Percentiles rank a stretch among this genome's conserved stretches.
Evolutionary conservation across 2,888 invertebrate species (phyloP).

Genomic region (Lumbricus terrestris): DNA sequence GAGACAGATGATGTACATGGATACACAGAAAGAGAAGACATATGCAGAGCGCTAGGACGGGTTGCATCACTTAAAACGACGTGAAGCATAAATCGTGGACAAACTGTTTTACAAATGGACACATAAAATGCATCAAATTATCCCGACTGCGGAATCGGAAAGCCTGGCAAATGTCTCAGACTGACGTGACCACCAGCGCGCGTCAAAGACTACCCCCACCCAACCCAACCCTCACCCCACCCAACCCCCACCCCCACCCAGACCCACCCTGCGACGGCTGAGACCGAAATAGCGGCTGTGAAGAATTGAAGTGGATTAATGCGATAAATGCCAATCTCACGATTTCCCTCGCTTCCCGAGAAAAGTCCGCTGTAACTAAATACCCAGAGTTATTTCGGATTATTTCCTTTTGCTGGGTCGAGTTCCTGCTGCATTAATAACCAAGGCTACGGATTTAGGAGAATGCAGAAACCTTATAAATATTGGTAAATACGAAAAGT

Average conservation of each 20-base stretch:
- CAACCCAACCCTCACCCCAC: neutral
- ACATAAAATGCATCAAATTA: neutral
- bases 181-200: neutral
- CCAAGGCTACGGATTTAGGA: neutral
- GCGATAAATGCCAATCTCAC: neutral
- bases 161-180: neutral
- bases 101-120: neutral
- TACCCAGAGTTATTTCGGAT: neutral
- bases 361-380: neutral
- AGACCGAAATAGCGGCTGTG: neutral
- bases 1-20: no score
- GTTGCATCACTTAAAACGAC: neutral
- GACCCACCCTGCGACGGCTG: neutral
- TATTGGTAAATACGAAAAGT: neutral
- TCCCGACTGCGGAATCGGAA: neutral
- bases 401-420: neutral
- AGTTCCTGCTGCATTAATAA: neutral
- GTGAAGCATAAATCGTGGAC: neutral
- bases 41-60: neutral
- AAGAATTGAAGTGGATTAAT: neutral
- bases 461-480: no score
- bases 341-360: neutral
- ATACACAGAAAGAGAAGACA: no score
- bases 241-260: no score
- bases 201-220: neutral